phyloP scores from a whole-genome alignment of 1,140 invertebrate species.

The Saccostrea cuccullata region DNA sequence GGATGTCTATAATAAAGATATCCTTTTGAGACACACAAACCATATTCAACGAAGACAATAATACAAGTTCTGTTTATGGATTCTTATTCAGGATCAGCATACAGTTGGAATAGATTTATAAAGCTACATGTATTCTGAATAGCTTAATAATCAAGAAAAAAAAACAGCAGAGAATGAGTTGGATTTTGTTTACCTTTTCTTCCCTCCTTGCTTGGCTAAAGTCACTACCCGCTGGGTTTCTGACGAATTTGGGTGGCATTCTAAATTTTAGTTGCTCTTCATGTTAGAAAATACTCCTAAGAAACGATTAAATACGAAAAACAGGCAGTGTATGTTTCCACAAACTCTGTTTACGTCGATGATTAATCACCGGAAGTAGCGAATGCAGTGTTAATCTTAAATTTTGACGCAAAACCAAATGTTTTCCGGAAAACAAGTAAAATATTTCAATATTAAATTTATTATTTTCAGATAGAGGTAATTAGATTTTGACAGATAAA shows the following conservation, averaged over 20 bases:
- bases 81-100: too few relatives aligned
- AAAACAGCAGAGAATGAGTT: too few relatives aligned
- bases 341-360: background rate
- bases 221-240: constrained; percentile 62
- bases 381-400: background rate
- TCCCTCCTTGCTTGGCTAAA: constrained; percentile 55
- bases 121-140: too few relatives aligned
- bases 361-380: constrained; percentile 6
- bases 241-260: constrained; percentile 72
- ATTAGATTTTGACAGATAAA: too few relatives aligned
- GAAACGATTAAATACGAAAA: background rate
- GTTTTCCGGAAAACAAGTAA: background rate
- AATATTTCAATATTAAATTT: too few relatives aligned
- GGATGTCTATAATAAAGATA: constrained; percentile 57
- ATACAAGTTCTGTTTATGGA: too few relatives aligned
- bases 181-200: constrained; percentile 61
- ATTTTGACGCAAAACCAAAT: background rate
- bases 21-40: too few relatives aligned
- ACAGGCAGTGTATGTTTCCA: background rate
- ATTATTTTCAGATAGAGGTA: background rate
- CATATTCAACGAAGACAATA: too few relatives aligned
- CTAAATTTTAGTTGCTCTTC: constrained; percentile 1
- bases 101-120: too few relatives aligned
- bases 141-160: too few relatives aligned
- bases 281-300: background rate